Evolutionary conservation across 2,797 vertebrate species (phyloP), one percentile per base, ranked within the genome.

Genomic region (Iguana delicatissima): DNA sequence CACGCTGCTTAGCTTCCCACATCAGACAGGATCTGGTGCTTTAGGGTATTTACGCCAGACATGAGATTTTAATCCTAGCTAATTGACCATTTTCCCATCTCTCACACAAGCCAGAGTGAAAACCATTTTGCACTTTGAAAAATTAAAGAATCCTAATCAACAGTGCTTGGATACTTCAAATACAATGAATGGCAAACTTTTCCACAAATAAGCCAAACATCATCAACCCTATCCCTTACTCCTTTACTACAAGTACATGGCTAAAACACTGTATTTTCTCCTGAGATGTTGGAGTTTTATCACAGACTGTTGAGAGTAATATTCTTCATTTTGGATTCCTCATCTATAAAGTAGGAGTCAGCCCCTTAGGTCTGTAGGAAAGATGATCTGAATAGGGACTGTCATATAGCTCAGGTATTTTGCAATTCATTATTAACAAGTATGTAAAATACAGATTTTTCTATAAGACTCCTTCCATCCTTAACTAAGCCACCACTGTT

Each of bases 401-500:
- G 32, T 46, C 32, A 77, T 62, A 86, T 2, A 77, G 55, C 7
- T 64, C 29, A 50, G 18, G 4, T 80, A 38, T 87, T 46, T 64
- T 67, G 16, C 35, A 67, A 80, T 18, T 80, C 5, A 80, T 67
- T 87, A 79, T 87, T 50, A 87, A 67, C 38, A 29, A 80, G 32
- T 50, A 18, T 32, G 50, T 46, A 6, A 3, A 35, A 80, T 69
- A 52, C 38, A 87, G 42, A 20, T 77, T 52, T 16, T 38, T 24
- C 57, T 52, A 35, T 85, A 29, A 88, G 38, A 79, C 73, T 91
- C 79, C 59, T 89, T 89, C 89, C 2, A 26, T 12, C 86, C 90
- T 79, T 62, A 80, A 7, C 73, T 91, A 46, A 80, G 52, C 92
- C 50, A 26, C 35, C 72, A 24, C 10, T 38, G 84, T 93, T 93